These are phyloP conservation scores for Zenarchopterus dispar DNA, from an alignment of 2,797 vertebrate species.

Conservation along the genomic window DNA sequence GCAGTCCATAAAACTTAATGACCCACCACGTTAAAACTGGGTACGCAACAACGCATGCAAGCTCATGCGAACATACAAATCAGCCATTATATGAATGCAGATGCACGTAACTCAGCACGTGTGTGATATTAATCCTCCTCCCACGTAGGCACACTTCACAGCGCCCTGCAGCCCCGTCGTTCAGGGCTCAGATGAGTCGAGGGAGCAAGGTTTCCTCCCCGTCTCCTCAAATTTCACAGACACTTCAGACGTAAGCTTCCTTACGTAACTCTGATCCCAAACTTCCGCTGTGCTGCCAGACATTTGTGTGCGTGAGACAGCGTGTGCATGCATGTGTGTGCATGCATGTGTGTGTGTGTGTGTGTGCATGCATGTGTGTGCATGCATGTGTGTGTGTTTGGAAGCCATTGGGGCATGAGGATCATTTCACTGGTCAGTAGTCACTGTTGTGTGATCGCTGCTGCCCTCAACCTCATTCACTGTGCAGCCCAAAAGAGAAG, in stretches of 20 bases:
- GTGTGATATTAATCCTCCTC: conserved; percentile 3
- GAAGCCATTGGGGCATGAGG: conserved; percentile 32
- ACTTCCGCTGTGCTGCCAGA: conserved; percentile 37
- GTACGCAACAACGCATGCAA: conserved; percentile 4
- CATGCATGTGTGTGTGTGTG: not conserved
- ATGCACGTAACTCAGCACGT: conserved; percentile 21
- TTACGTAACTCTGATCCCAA: conserved; percentile 58
- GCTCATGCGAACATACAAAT: conserved; percentile 4
- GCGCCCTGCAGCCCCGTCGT: conserved; percentile 13
- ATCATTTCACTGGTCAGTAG: conserved; percentile 66
- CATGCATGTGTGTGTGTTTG: too few relatives aligned
- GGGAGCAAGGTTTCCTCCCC: conserved; percentile 41
- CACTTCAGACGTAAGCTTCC: conserved; percentile 46
- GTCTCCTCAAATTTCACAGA: conserved; percentile 67
- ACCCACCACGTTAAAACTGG: conserved; percentile 40
- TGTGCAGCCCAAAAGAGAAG: not conserved
- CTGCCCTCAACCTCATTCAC: conserved; percentile 30
- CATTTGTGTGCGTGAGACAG: conserved; percentile 4
- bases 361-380: too few relatives aligned
- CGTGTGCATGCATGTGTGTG: too few relatives aligned
- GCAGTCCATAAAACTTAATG: conserved; percentile 76
- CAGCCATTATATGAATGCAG: conserved; percentile 12
- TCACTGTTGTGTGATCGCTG: conserved; percentile 13
- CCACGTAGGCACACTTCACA: conserved; percentile 23
- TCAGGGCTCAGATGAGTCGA: conserved; percentile 28